Base-by-base conservation (phyloP, 2,888 invertebrate genomes). In the Mycalesis mineus region DNA sequence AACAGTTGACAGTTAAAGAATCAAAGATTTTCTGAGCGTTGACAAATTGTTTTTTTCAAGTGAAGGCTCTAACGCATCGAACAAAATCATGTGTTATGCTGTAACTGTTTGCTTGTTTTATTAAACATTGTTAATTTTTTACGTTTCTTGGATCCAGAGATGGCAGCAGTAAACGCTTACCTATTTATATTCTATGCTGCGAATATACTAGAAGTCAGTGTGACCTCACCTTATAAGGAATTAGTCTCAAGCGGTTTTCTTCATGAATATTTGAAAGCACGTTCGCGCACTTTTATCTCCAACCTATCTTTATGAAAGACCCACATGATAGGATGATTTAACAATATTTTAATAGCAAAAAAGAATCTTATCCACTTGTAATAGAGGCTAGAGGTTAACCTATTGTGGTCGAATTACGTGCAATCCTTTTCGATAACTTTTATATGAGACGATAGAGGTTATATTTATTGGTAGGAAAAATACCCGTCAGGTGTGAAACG, bases 251-350 rank as follows among this genome's bases (percentile, higher is more conserved):
- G 52, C 52, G 52, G 41, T 57, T 47, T 36, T 48, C 41, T 45
- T 58, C 58, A 58, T 58, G 58, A 54, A 58, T 50, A 58, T 54
- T 58, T 54, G 39, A 58, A 44, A 39, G n/a, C 54, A 54, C 58
- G 54, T 50, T 36, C 49, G 49, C 49, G 31, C 41, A 48, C 48
- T 53, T 47, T 57, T 57, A 47, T 44, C 47, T 41, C 36, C 36
- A n/a, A 36, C 49, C 50, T 44, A 50, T 56, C 57, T 53, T 42
- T 22, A 48, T 53, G 47, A 42, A 53, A 48, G 41, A 52, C 37
- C 6, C 45, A 31, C 50, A n/a, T 4, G 39, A 50, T 50, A 29
- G 40, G 15, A 13, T 41, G 31, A 14, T 42, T 41, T 39, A 11
- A 41, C n/a, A 5, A 50, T 40, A 50, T 14, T 51, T 13, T 11